Base-by-base conservation (phyloP, 2,888 invertebrate genomes). In the Cybosia mesomella region DNA sequence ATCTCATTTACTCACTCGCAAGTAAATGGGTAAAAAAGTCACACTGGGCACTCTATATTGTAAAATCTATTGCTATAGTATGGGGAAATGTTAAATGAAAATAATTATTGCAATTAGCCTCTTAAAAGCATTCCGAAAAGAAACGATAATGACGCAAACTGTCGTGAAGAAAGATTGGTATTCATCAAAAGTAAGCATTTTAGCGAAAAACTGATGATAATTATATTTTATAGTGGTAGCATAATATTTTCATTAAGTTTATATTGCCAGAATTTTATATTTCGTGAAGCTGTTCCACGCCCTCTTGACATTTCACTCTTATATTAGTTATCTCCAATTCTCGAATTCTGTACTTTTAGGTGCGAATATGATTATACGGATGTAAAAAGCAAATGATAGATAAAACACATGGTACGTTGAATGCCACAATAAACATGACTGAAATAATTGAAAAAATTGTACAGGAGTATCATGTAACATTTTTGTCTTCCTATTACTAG, bases 231-330 rank as follows among this genome's bases (percentile, higher is more conserved):
- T n/a, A 28, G 5, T 5, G 28, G 28, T 2, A 18, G 18, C 60
- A 18, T 64, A 68, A 72, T 76, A 70, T 57, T 55, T 63, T n/a
- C 67, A 58, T 67, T 66, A 66, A 63, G 39, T 10, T 66, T 66
- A 68, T 77, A 64, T 72, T 49, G 64, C 68, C 59, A 77, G 80
- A 79, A 83, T 84, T 80, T 83, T 81, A 82, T 83, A 83, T 80
- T 72, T 81, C 79, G 75, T 75, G 76, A 72, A 86, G 83, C 85
- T 84, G 87, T 87, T 86, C 85, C 83, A 84, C 83, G 83, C 82
- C 65, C 67, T 78, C 76, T 79, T 75, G 83, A 79, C 74, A 84
- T 84, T 78, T 77, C 73, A 72, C 74, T 76, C 75, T 81, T 72
- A 84, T 81, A 82, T 79, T 76, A 76, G 73, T 73, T 75, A 84